Base-by-base conservation (phyloP, 1,140 invertebrate genomes). In the Laodelphax striatellus region DNA sequence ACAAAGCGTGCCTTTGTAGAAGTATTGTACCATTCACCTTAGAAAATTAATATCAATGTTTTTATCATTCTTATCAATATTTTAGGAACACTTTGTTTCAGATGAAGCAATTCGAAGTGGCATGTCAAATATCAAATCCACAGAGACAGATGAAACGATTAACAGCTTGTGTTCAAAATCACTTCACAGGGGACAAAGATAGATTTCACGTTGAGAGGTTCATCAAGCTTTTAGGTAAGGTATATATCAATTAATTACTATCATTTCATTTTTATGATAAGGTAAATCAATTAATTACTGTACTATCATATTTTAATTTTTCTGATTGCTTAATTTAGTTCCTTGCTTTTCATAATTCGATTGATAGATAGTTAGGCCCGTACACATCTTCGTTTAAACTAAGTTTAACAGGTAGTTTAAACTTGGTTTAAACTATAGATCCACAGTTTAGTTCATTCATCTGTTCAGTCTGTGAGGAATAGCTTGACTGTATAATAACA, bases 181-280 rank as follows among this genome's bases (percentile, higher is more conserved):
- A 75, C 44, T 77, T 78, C 61, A 61, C 63, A 34, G 73, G 76
- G 34, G 73, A 70, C 46, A 75, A 66, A 59, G 77, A 79, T 67
- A 63, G 67, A 34, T 22, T 52, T 5, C 73, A 74, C 67, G 65
- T 79, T 16, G 68, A 74, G 14, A 73, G 72, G 58, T 77, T 75
- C 24, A 75, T 78, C 19, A 70, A 75, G 43, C 69, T 79, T 38
- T 65, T 79, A 63, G 76, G 77, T 78, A 71, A 62, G 59, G 59
- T 44, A 38, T 41, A 44, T 28, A 28, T 28, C 2, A 4, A 41
- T n/a, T 56, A 42, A 38, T 52, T 54, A 21, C 52, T 57, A 21
- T n/a, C 21, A n/a, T 11, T 52, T 24, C 5, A 38, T 28, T 24
- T 22, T 9, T 14, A 53, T 60, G 5, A 57, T 78, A 71, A 62